Conservation (phyloP, 2,888 invertebrate genomes). For the Clostera curtula region DNA sequence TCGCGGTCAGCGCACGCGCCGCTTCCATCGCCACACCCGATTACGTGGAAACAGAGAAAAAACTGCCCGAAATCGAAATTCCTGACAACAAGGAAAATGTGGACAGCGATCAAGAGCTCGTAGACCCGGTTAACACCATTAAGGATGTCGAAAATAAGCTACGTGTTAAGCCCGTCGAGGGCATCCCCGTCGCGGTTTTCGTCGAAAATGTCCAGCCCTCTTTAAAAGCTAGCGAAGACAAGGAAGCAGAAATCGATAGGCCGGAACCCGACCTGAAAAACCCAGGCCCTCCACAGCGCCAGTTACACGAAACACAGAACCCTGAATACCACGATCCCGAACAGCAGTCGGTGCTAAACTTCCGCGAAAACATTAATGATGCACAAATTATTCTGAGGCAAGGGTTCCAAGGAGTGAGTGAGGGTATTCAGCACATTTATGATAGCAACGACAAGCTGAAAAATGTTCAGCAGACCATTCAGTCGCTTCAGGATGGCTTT, state of each 20-base stretch:
- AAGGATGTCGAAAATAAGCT: constrained; percentile 44
- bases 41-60: constrained; percentile 24
- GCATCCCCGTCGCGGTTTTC: constrained; percentile 51
- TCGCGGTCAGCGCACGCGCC: constrained; percentile 43
- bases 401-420: constrained; percentile 38
- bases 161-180: constrained; percentile 25
- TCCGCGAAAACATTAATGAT: constrained; percentile 41
- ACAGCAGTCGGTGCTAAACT: constrained; percentile 28
- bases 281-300: constrained; percentile 56
- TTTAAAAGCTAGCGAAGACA: constrained; percentile 25
- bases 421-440: constrained; percentile 42
- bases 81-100: constrained; percentile 27
- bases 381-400: constrained; percentile 32
- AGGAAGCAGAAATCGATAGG: constrained; percentile 38
- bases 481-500: constrained; percentile 40
- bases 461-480: constrained; percentile 37
- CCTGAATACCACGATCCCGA: constrained; percentile 40
- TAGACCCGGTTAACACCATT: constrained; percentile 32
- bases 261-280: constrained; percentile 45
- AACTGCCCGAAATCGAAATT: constrained; percentile 18
- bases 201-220: constrained; percentile 31
- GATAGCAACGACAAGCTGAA: constrained; percentile 37
- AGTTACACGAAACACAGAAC: constrained; percentile 61
- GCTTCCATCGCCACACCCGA: constrained; percentile 36
- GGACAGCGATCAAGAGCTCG: constrained; percentile 32